Evolutionary conservation across 2,113 vertebrate genomes (phyloP), one percentile per base, ranked within the genome.

Genomic region (Corythornis cristatus): DNA sequence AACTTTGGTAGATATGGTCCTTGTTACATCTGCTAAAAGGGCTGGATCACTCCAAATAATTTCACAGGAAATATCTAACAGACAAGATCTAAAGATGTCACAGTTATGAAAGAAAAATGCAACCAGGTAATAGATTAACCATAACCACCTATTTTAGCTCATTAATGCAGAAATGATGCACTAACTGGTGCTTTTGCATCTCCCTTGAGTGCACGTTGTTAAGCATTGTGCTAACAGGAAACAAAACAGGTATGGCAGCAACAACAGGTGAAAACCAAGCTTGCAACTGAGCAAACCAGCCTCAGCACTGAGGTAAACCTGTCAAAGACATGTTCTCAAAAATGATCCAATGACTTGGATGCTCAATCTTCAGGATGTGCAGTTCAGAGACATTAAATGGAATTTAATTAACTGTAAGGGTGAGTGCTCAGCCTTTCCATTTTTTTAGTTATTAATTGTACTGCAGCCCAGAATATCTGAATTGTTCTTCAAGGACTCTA

Each of bases 1-100:
- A 6, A 28, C 18, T 33, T 28, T 0, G 0, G 18, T 43, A 33
- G 13, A 18, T 73, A 29, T 2, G 16, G 25, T 25, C 21, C 22
- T 53, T 42, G 20, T 61, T 23, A 33, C 12, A 8, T 15, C 43
- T 65, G 19, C 26, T 37, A 29, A 18, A 62, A 58, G 13, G 22
- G 26, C 42, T 54, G 22, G 29, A 62, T 13, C 7, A 8, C 22
- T 50, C 14, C 19, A 48, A 64, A 25, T 33, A 6, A 28, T 75
- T 78, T 78, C 20, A 54, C 0, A 1, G 33, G 9, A 65, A 70
- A 60, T 28, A n/a, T 4, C 19, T 50, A 33, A 58, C 7, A 9
- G 26, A 33, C 56, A 79, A 74, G 19, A 33, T 9, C 37, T 78
- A 64, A 48, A 9, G 26, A 33, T 42, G 19, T 37, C 37, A 37